phyloP scores from a whole-genome alignment of 2,888 invertebrate species.

The Andrena chrysosceles region DNA sequence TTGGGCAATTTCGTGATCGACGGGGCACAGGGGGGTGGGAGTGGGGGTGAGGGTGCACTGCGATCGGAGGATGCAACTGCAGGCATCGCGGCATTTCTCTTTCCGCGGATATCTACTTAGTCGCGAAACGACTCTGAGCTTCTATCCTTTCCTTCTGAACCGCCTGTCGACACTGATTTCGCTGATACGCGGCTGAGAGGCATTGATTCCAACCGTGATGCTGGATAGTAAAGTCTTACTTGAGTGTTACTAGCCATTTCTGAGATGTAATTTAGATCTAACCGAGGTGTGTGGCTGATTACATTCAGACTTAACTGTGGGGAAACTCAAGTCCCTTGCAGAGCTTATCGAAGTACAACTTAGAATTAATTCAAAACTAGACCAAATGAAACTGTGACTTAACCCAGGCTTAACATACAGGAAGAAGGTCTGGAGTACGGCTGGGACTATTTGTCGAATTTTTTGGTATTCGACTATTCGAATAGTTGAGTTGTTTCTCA shows the following conservation, averaged over 20 bases:
- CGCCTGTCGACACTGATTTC: not conserved
- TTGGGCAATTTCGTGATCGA: constrained; percentile 82
- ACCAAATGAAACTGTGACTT: too few relatives aligned
- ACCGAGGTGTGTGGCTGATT: not conserved
- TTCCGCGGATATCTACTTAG: constrained; percentile 28
- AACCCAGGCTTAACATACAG: too few relatives aligned
- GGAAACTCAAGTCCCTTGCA: too few relatives aligned
- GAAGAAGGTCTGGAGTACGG: too few relatives aligned
- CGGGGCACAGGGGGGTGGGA: constrained; percentile 55
- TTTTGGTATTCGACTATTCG: too few relatives aligned
- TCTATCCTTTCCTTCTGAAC: constrained; percentile 1
- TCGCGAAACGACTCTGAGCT: constrained; percentile 8
- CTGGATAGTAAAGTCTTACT: too few relatives aligned
- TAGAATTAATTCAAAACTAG: too few relatives aligned
- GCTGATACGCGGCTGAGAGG: not conserved
- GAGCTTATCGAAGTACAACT: too few relatives aligned
- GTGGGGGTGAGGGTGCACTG: not conserved
- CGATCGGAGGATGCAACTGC: constrained; percentile 40
- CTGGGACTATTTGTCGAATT: too few relatives aligned
- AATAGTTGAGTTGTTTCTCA: too few relatives aligned
- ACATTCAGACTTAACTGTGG: not conserved
- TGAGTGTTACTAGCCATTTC: too few relatives aligned
- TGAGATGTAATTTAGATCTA: not conserved
- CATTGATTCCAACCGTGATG: not conserved
- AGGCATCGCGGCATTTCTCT: constrained; percentile 12